Percentiles rank a stretch among this genome's conserved stretches.
phyloP scores from a whole-genome alignment of 2,888 invertebrate genomes.

The Alcis repandata region DNA sequence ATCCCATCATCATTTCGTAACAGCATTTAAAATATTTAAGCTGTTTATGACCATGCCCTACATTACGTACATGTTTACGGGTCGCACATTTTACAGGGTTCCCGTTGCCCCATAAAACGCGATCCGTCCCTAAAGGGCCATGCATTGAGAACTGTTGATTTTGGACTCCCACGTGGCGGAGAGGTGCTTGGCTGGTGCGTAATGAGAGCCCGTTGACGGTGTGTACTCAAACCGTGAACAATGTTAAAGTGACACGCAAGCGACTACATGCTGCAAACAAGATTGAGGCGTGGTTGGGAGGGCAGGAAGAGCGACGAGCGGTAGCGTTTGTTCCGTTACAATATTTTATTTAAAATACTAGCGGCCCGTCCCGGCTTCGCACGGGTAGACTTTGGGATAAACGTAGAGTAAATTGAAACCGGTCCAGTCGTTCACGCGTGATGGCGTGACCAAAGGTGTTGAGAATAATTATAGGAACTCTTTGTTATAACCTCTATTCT shows the following conservation, averaged over 20 bases:
- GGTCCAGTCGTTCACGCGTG: no score
- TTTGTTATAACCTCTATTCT: no score
- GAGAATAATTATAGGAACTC: no score
- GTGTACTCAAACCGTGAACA: slow-evolving; percentile 33
- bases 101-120: slow-evolving; percentile 27
- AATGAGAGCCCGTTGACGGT: slow-evolving; percentile 32
- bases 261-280: slow-evolving; percentile 23
- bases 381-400: no score
- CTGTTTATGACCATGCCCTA: slow-evolving; percentile 5
- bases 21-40: slow-evolving; percentile 24
- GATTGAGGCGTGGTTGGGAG: neutral
- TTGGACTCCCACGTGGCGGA: slow-evolving; percentile 41
- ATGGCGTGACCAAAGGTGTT: no score
- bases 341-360: no score
- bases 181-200: slow-evolving; percentile 33
- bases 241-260: slow-evolving; percentile 30
- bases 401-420: no score
- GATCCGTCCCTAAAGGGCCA: slow-evolving; percentile 32
- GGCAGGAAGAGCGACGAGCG: slow-evolving; percentile 14
- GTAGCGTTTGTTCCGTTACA: slow-evolving; percentile 1
- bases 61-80: slow-evolving; percentile 16
- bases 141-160: slow-evolving; percentile 47
- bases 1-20: slow-evolving; percentile 10
- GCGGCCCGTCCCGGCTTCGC: no score
- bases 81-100: slow-evolving; percentile 23